A percentile compares a stretch with the other conserved stretches of the same genome.
Evolutionary conservation across 2,113 vertebrate species (phyloP).

Genomic region (Columba janthina): DNA sequence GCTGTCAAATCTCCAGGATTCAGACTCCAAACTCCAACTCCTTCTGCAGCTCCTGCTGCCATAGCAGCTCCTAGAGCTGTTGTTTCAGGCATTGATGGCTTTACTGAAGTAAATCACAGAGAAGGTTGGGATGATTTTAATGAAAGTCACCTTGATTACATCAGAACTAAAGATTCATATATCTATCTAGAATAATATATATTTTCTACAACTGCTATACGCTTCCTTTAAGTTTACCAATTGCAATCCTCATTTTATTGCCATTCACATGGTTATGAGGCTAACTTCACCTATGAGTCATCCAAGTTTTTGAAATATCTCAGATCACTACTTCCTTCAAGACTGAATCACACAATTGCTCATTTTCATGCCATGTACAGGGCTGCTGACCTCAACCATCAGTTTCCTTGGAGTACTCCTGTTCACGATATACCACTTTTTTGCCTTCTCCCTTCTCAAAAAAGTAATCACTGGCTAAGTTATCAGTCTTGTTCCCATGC

Average conservation of each 20-base stretch:
- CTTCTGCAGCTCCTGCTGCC: conserved; percentile 94
- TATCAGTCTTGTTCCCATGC: neutral
- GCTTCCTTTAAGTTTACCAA: neutral
- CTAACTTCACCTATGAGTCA: neutral
- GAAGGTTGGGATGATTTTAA: neutral
- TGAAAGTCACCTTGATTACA: neutral
- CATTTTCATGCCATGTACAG: neutral
- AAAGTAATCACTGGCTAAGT: neutral
- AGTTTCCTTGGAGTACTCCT: neutral
- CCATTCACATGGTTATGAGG: neutral
- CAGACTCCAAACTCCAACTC: conserved; percentile 91
- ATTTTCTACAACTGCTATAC: neutral
- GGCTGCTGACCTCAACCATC: neutral
- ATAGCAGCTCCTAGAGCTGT: conserved; percentile 95
- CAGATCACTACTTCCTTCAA: neutral
- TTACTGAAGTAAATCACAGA: conserved; percentile 76
- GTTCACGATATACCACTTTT: neutral
- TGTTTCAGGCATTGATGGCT: conserved; percentile 93
- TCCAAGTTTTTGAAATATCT: neutral
- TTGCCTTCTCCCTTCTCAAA: neutral
- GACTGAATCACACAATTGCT: neutral
- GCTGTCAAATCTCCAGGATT: conserved; percentile 81
- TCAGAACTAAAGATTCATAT: neutral
- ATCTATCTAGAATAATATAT: neutral
- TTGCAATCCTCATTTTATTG: neutral